These are phyloP conservation scores for Dynastes grantii DNA, from an alignment of 2,888 invertebrate species.

Conservation along the genomic window DNA sequence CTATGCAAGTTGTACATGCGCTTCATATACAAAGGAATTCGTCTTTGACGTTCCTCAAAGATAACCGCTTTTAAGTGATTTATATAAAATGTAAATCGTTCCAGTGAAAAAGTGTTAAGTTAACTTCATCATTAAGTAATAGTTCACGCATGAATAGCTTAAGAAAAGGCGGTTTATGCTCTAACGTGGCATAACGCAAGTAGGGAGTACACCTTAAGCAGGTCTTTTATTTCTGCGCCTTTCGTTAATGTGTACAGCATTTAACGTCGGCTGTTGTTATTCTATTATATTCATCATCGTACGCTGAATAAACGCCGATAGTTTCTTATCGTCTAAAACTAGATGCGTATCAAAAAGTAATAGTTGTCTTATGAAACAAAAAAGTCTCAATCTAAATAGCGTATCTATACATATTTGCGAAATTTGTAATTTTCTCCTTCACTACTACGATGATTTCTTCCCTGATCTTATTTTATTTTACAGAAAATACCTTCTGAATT, in stretches of 20 bases:
- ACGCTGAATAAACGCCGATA: not conserved
- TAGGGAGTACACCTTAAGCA: constrained; percentile 21
- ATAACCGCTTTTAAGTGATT: constrained; percentile 22
- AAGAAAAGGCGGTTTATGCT: constrained; percentile 35
- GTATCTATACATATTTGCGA: too few relatives aligned
- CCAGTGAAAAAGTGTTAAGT: constrained; percentile 32
- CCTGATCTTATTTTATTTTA: too few relatives aligned
- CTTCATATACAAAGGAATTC: not conserved
- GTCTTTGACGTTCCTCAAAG: not conserved
- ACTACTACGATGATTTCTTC: too few relatives aligned
- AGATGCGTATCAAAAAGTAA: not conserved
- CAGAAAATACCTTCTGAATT: too few relatives aligned
- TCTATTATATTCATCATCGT: constrained; percentile 27
- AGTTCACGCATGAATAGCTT: constrained; percentile 35
- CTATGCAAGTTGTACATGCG: not conserved
- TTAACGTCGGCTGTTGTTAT: not conserved
- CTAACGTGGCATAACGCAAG: constrained; percentile 2
- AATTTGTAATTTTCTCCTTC: too few relatives aligned
- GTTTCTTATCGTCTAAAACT: not conserved
- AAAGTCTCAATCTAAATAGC: too few relatives aligned
- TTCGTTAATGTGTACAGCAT: constrained; percentile 17
- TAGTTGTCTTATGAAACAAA: too few relatives aligned
- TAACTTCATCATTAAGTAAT: constrained; percentile 46
- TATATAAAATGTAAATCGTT: constrained; percentile 17
- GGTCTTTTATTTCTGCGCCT: constrained; percentile 11